Evolutionary conservation across 2,888 invertebrate genomes (phyloP), one percentile per base, ranked within the genome.

Genomic region (Spialia ferax): DNA sequence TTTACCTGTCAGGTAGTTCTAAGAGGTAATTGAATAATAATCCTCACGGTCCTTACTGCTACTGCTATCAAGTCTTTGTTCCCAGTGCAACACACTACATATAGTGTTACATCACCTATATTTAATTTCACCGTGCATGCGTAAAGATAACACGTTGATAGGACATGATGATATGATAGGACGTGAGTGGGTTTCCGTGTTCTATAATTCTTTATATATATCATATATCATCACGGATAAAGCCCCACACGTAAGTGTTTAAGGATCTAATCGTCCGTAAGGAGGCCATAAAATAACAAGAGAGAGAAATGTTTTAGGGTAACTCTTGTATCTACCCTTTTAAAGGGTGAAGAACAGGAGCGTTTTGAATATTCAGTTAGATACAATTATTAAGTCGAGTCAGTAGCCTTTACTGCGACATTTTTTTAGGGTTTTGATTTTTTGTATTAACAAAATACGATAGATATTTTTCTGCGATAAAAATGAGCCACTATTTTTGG

Each of bases 171-270:
- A n/a, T n/a, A n/a, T 29, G 50, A 54, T 63, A 42, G 18, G 7
- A 15, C 22, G 0, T 50, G 35, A 35, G 32, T 50, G 50, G 50
- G 50, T 32, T 18, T 35, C 20, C 18, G 13, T 8, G 18, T 38
- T 18, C 56, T 56, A 23, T 23, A 54, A n/a, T 11, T n/a, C 15
- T n/a, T 52, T 23, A 23, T 23, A 26, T 54, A 56, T 56, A 32
- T 32, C 29, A 56, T 32, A 56, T 56, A 26, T 23, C 15, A 29
- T 48, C 35, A 32, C 29, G 26, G 57, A 38, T 57, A 48, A 60
- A 60, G 60, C 60, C 60, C 48, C 29, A 48, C 59, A 38, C 59
- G 60, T 48, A 57, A 48, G 60, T 60, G 48, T 60, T 60, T 60
- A 60, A 23, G 45, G 45, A 29, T 20, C 60, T 60, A 60, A 60